These are phyloP conservation scores for Takifugu flavidus DNA, from an alignment of 2,113 vertebrate genomes.

Conservation along the genomic window DNA sequence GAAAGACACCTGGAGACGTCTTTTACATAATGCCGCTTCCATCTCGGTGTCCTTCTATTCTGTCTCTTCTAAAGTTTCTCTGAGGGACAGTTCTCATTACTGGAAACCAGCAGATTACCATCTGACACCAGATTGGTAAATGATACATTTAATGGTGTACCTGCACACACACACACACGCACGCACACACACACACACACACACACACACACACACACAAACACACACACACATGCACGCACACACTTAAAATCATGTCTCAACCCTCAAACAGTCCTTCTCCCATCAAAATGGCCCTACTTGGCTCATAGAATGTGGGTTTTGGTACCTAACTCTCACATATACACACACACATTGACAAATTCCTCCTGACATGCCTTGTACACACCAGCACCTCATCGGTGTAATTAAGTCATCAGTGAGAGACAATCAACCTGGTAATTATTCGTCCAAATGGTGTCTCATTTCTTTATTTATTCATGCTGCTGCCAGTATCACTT, in stretches of 20 bases:
- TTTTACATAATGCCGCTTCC: neutral
- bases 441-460: conserved; percentile 36
- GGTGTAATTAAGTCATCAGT: conserved; percentile 31
- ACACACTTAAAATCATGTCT: too few relatives aligned
- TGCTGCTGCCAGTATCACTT: conserved; percentile 18
- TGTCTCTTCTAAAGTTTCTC: conserved; percentile 27
- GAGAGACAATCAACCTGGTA: conserved; percentile 13
- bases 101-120: conserved; percentile 38
- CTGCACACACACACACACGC: conserved; percentile 13
- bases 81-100: conserved; percentile 25
- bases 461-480: conserved; percentile 28
- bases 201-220: too few relatives aligned
- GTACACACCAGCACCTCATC: conserved; percentile 5
- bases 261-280: too few relatives aligned
- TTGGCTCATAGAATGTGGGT: too few relatives aligned
- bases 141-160: conserved; percentile 18
- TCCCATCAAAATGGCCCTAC: too few relatives aligned
- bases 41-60: neutral
- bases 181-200: too few relatives aligned
- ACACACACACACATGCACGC: too few relatives aligned
- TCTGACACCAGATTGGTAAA: conserved; percentile 50
- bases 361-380: neutral
- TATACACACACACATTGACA: neutral
- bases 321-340: neutral
- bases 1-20: too few relatives aligned